These are phyloP conservation scores for Oophaga pumilio DNA, from an alignment of 2,113 vertebrate genomes.

Conservation along the genomic window DNA sequence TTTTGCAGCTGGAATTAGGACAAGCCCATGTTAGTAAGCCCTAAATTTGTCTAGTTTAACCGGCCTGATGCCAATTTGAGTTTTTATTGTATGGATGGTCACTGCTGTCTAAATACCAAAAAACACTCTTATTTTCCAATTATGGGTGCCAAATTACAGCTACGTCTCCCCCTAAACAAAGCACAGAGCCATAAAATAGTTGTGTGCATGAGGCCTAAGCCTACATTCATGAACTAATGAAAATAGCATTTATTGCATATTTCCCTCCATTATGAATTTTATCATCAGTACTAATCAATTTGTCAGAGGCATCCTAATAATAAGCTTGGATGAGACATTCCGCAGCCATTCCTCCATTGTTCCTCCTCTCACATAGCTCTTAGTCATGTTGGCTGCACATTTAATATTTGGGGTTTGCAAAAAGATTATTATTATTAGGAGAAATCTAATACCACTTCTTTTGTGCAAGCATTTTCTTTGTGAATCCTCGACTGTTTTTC, in stretches of 20 bases:
- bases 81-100: too few species aligned
- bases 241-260: not conserved
- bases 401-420: slow-evolving; percentile 42
- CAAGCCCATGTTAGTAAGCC: too few species aligned
- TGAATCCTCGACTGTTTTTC: slow-evolving; percentile 33
- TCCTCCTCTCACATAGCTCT: slow-evolving; percentile 12
- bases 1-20: too few species aligned
- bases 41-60: too few species aligned
- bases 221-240: not conserved
- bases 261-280: not conserved
- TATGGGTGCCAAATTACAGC: not conserved
- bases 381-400: slow-evolving; percentile 27
- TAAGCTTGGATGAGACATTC: not conserved
- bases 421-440: slow-evolving; percentile 46
- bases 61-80: too few species aligned
- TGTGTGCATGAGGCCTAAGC: not conserved
- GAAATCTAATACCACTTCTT: slow-evolving; percentile 45
- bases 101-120: too few species aligned
- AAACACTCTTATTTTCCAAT: too few species aligned
- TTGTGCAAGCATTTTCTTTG: slow-evolving; percentile 30
- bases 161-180: too few species aligned
- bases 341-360: slow-evolving; percentile 9
- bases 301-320: not conserved
- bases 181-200: not conserved
- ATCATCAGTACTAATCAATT: not conserved